phyloP scores from a whole-genome alignment of 1,140 invertebrate species.

The Drosophila chauvacae region DNA sequence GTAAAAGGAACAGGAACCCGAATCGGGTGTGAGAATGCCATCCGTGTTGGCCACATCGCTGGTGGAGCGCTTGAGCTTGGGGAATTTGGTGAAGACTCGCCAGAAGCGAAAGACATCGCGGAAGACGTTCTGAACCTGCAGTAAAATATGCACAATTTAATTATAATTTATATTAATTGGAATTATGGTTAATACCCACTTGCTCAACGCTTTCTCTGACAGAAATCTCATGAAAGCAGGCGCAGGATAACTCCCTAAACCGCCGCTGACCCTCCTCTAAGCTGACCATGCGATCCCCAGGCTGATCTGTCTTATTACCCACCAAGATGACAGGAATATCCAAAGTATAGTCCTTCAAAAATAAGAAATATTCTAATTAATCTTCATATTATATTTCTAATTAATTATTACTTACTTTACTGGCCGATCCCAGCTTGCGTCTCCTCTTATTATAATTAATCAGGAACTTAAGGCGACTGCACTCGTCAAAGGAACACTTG shows the following conservation, averaged over 20 bases:
- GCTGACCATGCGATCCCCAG: slow-evolving; percentile 91
- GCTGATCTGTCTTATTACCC: slow-evolving; percentile 92
- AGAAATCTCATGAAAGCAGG: slow-evolving; percentile 93
- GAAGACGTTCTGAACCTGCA: slow-evolving; percentile 88
- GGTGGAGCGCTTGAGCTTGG: slow-evolving; percentile 86
- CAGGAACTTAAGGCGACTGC: slow-evolving; percentile 91
- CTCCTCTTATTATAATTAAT: slow-evolving; percentile 91
- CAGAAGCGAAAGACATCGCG: slow-evolving; percentile 89
- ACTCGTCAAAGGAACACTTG: slow-evolving; percentile 93
- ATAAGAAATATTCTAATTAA: not conserved
- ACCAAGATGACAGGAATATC: slow-evolving; percentile 91
- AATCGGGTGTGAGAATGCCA: slow-evolving; percentile 68
- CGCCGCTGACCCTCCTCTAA: slow-evolving; percentile 89
- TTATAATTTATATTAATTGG: not conserved
- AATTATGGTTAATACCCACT: slow-evolving; percentile 79
- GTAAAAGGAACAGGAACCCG: slow-evolving; percentile 74
- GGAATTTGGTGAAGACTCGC: slow-evolving; percentile 88
- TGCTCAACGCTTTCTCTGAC: slow-evolving; percentile 92
- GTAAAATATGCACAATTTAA: not conserved
- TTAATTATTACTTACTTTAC: slow-evolving; percentile 75
- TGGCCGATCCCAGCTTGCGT: slow-evolving; percentile 86
- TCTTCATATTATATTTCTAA: too few relatives aligned
- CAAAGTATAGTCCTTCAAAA: slow-evolving; percentile 86
- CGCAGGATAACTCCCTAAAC: slow-evolving; percentile 91
- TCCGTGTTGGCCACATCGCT: slow-evolving; percentile 85